Evolutionary conservation across 2,113 vertebrate genomes (phyloP).

Genomic region (Typhlomys cinereus): DNA sequence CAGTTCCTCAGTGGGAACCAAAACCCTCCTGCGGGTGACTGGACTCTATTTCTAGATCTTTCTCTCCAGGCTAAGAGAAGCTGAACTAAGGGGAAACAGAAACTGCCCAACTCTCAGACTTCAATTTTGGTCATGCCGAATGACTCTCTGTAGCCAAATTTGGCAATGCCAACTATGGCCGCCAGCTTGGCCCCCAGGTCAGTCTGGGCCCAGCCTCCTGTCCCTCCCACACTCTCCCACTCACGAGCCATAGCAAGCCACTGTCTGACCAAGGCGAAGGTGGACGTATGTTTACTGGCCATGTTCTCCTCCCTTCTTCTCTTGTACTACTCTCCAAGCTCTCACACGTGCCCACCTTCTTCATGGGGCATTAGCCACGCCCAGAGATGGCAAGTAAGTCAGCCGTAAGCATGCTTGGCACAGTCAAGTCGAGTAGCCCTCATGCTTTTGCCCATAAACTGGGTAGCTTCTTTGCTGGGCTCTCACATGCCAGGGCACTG

Average conservation of each 20-base stretch:
- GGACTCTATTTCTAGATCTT: neutral
- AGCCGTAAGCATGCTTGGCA: neutral
- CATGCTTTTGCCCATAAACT: neutral
- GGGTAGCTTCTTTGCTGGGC: fast-evolving
- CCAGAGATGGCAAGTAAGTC: neutral
- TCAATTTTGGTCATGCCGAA: neutral
- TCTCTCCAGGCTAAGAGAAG: neutral
- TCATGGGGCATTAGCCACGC: neutral
- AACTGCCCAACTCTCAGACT: neutral
- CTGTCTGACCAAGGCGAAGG: neutral
- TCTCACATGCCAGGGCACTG: neutral
- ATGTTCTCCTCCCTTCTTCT: neutral
- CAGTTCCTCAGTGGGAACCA: neutral
- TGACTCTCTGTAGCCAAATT: neutral
- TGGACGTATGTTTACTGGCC: neutral
- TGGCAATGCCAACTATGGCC: neutral
- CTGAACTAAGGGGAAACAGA: neutral
- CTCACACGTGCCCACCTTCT: no score
- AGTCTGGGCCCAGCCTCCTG: neutral
- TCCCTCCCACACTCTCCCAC: neutral
- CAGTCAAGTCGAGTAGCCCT: neutral
- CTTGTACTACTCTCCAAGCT: no score
- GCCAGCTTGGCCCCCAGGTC: no score
- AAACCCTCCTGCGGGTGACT: neutral
- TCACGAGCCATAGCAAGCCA: neutral